A percentile compares a stretch with the other conserved stretches of the same genome.
Evolutionary conservation across 2,797 vertebrate genomes (phyloP).

Genomic region (Hoplostethus mediterraneus): DNA sequence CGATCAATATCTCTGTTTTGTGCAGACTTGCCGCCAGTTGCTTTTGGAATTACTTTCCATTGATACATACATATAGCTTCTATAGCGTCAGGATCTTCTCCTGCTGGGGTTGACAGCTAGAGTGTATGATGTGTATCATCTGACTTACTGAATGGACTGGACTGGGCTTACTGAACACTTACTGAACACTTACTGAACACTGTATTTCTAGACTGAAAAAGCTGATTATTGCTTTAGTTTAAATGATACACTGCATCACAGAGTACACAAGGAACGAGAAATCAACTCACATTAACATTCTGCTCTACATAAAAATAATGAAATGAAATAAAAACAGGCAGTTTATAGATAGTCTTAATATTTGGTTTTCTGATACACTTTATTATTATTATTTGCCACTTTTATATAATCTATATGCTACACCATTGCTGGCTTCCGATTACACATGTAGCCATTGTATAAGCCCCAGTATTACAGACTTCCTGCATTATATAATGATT

Average conservation of each 20-base stretch:
- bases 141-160: neutral
- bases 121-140: neutral
- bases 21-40: neutral
- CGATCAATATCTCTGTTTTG: neutral
- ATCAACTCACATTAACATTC: neutral
- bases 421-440: neutral
- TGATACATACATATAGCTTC: neutral
- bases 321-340: neutral
- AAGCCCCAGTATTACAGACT: neutral
- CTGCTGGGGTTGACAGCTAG: neutral
- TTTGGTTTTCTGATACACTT: no score
- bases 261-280: neutral
- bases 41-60: neutral
- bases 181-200: no score
- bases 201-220: constrained; percentile 5
- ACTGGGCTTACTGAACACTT: neutral
- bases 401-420: no score
- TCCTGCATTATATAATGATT: neutral
- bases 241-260: neutral
- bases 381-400: no score
- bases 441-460: no score
- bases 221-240: neutral
- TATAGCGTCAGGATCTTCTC: neutral
- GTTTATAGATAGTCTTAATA: no score
- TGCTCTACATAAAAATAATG: neutral